These are phyloP conservation scores for Entomobrya multifasciata DNA, from an alignment of 2,888 invertebrate genomes.

Conservation along the genomic window DNA sequence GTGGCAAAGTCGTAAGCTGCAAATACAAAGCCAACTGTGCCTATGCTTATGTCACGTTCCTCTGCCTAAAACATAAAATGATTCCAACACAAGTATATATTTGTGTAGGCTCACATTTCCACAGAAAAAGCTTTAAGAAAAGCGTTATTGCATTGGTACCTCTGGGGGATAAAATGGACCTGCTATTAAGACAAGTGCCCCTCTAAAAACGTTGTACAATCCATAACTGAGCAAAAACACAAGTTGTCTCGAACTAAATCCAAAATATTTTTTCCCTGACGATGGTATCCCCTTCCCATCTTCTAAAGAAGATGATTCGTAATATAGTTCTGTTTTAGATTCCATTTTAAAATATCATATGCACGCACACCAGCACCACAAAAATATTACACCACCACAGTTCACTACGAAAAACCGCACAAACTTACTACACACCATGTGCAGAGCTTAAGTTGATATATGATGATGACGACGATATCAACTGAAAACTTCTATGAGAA, in stretches of 20 bases:
- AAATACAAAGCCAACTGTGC: constrained; percentile 71
- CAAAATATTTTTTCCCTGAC: constrained; percentile 45
- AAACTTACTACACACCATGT: too few species aligned
- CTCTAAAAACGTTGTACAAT: constrained; percentile 74
- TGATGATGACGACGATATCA: too few species aligned
- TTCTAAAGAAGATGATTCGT: background rate
- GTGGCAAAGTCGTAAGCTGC: constrained; percentile 70
- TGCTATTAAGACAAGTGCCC: constrained; percentile 54
- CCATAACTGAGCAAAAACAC: constrained; percentile 68
- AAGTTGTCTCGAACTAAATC: constrained; percentile 67
- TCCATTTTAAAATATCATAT: background rate
- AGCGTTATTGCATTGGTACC: constrained; percentile 29
- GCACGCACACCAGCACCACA: background rate
- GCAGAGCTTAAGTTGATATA: too few species aligned
- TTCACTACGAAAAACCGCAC: background rate
- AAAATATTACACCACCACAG: background rate
- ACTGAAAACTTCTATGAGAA: background rate
- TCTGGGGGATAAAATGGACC: constrained; percentile 75
- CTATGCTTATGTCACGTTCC: constrained; percentile 30
- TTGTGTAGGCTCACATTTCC: too few species aligned
- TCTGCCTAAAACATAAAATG: constrained; percentile 73
- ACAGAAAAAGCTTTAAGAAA: too few species aligned
- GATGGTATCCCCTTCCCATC: background rate
- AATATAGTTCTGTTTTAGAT: background rate
- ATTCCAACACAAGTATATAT: too few species aligned